A percentile compares a stretch with the other conserved stretches of the same genome.
These are phyloP conservation scores for Dendronephthya gigantea DNA, from an alignment of 64 coral and sea anemone species.

Conservation along the genomic window DNA sequence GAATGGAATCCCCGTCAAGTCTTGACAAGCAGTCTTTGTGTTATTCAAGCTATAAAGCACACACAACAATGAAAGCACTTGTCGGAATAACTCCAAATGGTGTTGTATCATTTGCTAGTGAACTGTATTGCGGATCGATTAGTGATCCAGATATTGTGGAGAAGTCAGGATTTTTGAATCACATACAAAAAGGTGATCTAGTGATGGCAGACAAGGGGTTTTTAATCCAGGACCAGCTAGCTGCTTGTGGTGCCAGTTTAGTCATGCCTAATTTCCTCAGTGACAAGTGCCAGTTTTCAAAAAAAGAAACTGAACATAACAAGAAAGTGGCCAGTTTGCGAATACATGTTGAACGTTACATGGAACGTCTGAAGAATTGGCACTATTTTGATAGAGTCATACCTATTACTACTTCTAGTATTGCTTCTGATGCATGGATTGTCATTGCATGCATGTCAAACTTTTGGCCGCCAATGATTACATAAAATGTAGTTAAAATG, in stretches of 20 bases:
- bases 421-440: constrained; percentile 41
- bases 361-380: constrained; percentile 39
- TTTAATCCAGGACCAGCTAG: constrained; percentile 26
- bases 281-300: too few species aligned
- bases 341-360: constrained; percentile 31
- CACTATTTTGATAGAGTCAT: constrained; percentile 8
- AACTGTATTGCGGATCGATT: constrained; percentile 15
- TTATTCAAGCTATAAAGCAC: constrained; percentile 31
- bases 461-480: constrained; percentile 40
- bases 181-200: constrained; percentile 17
- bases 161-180: constrained; percentile 22
- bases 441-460: constrained; percentile 42
- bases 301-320: not conserved
- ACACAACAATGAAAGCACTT: constrained; percentile 24
- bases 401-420: constrained; percentile 12
- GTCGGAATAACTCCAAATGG: constrained; percentile 37
- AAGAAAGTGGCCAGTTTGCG: constrained; percentile 19
- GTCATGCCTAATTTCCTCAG: constrained; percentile 21
- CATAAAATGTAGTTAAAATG: not conserved
- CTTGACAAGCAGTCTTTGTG: constrained; percentile 27
- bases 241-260: not conserved
- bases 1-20: constrained; percentile 26
- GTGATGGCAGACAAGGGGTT: too few species aligned
- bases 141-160: constrained; percentile 36
- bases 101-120: constrained; percentile 20